Base-by-base conservation (phyloP, 2,888 invertebrate genomes). In the Nemotelus nigrinus region DNA sequence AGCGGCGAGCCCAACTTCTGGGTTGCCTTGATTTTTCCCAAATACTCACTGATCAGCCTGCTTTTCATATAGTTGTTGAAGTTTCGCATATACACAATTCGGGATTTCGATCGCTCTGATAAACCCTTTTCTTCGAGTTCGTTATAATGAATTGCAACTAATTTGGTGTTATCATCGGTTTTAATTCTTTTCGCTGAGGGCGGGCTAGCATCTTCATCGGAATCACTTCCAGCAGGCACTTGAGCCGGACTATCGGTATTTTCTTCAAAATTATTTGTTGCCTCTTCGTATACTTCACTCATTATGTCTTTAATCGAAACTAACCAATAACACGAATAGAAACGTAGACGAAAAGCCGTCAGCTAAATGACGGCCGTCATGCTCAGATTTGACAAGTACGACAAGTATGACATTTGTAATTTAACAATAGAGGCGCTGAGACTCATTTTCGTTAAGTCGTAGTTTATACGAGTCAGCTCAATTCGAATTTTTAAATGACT, bases 51-150 rank as follows among this genome's bases (percentile, higher is more conserved):
- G 82, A 99, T 98, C 0, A 98, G 89, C 89, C 96, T 95, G 86
- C 96, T 96, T 88, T 99, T 99, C 10, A 98, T 93, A 99, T 99
- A 99, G 87, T 99, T 99, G 87, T 99, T 99, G 85, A 99, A 98
- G 88, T 98, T 99, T 81, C 99, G 90, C 89, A 99, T 90, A 85
- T 94, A 93, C 83, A 96, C 94, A 82, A 99, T 99, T 45, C 96
- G 92, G 45, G 98, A 98, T 83, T 95, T 93, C 81, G 92, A 92
- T 68, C 99, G 90, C 82, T 93, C 93, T 68, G 89, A 90, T 57
- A 96, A 86, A 0, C 96, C 96, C 82, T 92, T 92, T 82, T 97
- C 95, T 86, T 94, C 92, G 7, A 98, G 87, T 75, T 92, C 91
- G 87, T 99, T 99, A 86, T 99, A 99, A 88, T 99, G 98, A 3